Base-by-base conservation (phyloP, 1,140 invertebrate genomes). In the Diorhabda sublineata region DNA sequence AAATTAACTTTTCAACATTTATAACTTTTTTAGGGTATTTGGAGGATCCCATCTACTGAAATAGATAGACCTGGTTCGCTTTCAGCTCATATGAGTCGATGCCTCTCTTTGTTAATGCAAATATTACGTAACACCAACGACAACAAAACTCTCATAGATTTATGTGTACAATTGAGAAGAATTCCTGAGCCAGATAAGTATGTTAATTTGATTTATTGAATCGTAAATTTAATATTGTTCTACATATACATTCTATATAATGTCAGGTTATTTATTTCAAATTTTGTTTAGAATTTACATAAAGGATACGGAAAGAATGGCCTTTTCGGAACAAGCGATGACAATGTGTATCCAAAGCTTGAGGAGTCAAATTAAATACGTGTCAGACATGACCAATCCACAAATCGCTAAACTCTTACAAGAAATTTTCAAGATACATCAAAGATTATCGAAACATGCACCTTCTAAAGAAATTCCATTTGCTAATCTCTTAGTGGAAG, bases 31-130 rank as follows among this genome's bases (percentile, higher is more conserved):
- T 70, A 92, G 90, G 94, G 94, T 66, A 89, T 97, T 67, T 98
- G 96, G 96, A 86, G 93, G 70, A 95, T 96, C 77, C 94, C 94
- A 3, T 87, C 90, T 41, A 87, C 87, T 67, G 96, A 98, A 83
- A 92, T 98, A 45, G 96, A 98, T 77, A 85, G 96, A 58, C 90
- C 93, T 2, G 96, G 96, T 8, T 93, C 93, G 77, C 95, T 98
- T 82, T 89, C 93, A 5, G 89, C 92, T 47, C 95, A 98, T 77
- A 94, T 98, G 90, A 93, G 90, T 69, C 87, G 93, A 67, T 92
- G 92, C 73, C 87, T 96, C 3, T 84, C 88, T 4, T 84, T 97
- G 5, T 83, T 96, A 1, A 85, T 97, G 81, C 90, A 96, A 78
- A 87, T 97, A 68, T 81, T 96, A 8, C 87, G 87, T 69, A 88